Conservation (phyloP, 2,888 invertebrate genomes). For the Apoda limacodes region DNA sequence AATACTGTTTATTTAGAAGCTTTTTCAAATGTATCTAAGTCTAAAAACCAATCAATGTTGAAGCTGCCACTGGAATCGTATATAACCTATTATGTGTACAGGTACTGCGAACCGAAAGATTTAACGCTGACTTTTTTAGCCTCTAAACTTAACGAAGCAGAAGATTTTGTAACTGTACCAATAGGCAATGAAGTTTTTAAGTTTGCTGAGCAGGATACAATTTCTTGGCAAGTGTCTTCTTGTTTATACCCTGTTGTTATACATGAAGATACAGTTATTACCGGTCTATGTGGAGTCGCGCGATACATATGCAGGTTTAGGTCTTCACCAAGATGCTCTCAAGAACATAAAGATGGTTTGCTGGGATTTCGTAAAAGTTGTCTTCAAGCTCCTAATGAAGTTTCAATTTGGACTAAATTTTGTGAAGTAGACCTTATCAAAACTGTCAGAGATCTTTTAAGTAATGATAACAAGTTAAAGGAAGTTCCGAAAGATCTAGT, state of each 20-base stretch:
- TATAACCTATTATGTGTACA: conserved; percentile 71
- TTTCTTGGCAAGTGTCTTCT: conserved; percentile 58
- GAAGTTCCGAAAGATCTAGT: conserved; percentile 77
- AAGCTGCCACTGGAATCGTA: conserved; percentile 71
- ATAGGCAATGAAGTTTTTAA: conserved; percentile 35
- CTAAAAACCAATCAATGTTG: conserved; percentile 24
- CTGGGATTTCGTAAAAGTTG: conserved; percentile 86
- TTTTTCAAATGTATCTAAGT: conserved; percentile 26
- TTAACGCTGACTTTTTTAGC: conserved; percentile 56
- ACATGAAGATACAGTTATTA: conserved; percentile 72
- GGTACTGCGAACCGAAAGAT: conserved; percentile 62
- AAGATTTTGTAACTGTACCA: conserved; percentile 26
- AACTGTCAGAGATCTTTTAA: conserved; percentile 62
- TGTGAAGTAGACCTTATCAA: conserved; percentile 86
- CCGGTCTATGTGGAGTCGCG: conserved; percentile 81
- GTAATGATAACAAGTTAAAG: conserved; percentile 19
- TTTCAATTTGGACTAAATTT: conserved; percentile 91
- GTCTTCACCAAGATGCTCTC: conserved; percentile 17
- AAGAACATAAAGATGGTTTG: conserved; percentile 61
- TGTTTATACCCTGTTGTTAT: conserved; percentile 75
- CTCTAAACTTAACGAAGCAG: conserved; percentile 24
- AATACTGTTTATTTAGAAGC: conserved; percentile 40
- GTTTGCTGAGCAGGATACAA: conserved; percentile 31
- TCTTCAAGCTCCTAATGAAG: conserved; percentile 84
- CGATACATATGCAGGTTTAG: conserved; percentile 44